Evolutionary conservation across 2,113 vertebrate genomes (phyloP), one percentile per base, ranked within the genome.

Genomic region (Pantherophis guttatus): DNA sequence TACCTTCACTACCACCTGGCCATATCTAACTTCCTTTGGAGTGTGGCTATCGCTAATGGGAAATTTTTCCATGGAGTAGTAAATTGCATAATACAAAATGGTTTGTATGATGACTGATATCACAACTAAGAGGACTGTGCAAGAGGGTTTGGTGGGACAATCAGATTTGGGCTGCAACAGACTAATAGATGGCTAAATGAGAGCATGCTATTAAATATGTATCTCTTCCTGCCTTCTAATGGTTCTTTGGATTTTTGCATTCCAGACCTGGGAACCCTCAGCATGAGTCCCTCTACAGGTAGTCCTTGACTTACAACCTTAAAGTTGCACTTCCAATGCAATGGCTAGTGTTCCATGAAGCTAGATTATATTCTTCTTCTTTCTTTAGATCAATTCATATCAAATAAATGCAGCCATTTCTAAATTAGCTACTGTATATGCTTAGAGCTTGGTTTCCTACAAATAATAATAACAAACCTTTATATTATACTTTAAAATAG

Each of bases 11-110:
- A 88, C 24, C 6, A 52, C 48, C 89, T 88, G 52, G 70, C 21
- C 13, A 91, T 26, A 11, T 0, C 23, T 12, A 62, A 26, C 24
- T 90, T 92, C 58, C 59, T 33, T 52, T 89, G 15, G 81, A 57
- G 9, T 8, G 91, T 65, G 70, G 58, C 89, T 95, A 58, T 65
- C 57, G 58, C 89, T 95, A 58, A 70, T 55, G 44, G 91, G 87
- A 95, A 57, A 50, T 52, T 44, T 62, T 52, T 23, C 10, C 91
- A 70, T 90, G 86, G n/a, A 62, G 89, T 24, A 50, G 39, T 86
- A 48, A 0, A 5, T 7, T 70, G 59, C 86, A 33, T 9, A 52
- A n/a, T 5, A 26, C 89, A 93, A 75, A 92, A 52, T 15, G n/a
- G 21, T 91, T 90, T 50, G 23, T 52, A 53, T 65, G 90, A 53